A percentile compares a stretch with the other conserved stretches of the same genome.
Evolutionary conservation across 1,140 invertebrate genomes (phyloP).

Genomic region (Eupristina koningsbergeri): DNA sequence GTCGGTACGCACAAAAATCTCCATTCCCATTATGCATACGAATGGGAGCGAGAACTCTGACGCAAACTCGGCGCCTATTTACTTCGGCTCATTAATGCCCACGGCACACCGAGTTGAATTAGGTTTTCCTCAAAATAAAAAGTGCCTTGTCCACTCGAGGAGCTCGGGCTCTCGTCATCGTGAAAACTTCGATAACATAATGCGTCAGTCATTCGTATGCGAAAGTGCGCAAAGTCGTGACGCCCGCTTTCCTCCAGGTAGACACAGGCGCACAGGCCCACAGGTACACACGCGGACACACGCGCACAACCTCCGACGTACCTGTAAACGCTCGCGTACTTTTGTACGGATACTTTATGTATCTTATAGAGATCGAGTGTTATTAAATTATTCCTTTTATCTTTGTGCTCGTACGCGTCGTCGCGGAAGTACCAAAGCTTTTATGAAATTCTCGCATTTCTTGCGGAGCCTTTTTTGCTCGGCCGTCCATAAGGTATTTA

Average conservation of each 20-base stretch:
- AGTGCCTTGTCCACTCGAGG: background rate
- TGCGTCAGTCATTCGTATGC: constrained; percentile 39
- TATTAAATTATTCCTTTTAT: constrained; percentile 13
- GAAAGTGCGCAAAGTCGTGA: constrained; percentile 24
- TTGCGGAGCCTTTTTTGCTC: background rate
- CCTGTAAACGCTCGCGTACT: too few species aligned
- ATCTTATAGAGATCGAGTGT: background rate
- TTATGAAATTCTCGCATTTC: background rate
- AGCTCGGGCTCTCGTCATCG: background rate
- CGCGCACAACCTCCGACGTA: too few species aligned
- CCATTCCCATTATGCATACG: background rate
- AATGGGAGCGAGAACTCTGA: background rate
- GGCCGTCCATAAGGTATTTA: background rate
- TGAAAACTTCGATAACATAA: background rate
- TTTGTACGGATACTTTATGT: background rate
- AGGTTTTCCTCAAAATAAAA: constrained; percentile 2
- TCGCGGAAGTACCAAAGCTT: background rate
- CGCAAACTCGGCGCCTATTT: background rate
- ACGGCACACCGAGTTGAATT: background rate
- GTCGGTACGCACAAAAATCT: background rate
- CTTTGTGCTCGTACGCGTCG: background rate
- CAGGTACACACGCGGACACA: background rate
- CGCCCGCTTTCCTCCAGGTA: background rate
- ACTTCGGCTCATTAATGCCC: background rate
- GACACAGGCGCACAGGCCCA: too few species aligned